Percentiles rank a stretch among this genome's conserved stretches.
Evolutionary conservation across 1,140 invertebrate genomes (phyloP).

Genomic region (Tribolium madens): DNA sequence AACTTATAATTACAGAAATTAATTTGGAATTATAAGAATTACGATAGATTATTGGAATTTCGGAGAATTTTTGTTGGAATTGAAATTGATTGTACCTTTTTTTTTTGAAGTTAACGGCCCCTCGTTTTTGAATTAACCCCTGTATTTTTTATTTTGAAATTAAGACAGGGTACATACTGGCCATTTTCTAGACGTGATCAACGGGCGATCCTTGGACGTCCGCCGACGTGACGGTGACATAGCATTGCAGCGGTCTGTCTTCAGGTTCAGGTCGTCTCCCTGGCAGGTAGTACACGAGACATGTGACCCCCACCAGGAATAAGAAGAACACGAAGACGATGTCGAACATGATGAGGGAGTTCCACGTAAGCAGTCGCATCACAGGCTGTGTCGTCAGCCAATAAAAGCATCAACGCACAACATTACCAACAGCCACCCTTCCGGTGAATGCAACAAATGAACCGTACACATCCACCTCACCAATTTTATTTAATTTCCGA

Average conservation of each 20-base stretch:
- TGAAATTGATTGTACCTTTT: no score
- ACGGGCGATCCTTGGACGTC: conserved; percentile 60
- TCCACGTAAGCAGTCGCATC: conserved; percentile 86
- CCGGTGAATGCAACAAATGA: conserved; percentile 30
- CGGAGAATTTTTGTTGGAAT: no score
- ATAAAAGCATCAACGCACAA: conserved; percentile 36
- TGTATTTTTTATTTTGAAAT: no score
- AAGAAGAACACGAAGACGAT: conserved; percentile 87
- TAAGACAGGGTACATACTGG: conserved; percentile 47
- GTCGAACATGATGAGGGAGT: conserved; percentile 88
- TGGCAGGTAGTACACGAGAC: conserved; percentile 83
- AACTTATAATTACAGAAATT: no score
- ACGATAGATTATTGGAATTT: no score
- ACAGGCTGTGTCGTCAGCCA: conserved; percentile 47
- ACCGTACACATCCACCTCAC: conserved; percentile 32
- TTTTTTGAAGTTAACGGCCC: no score
- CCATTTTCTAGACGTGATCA: conserved; percentile 63
- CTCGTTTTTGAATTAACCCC: no score
- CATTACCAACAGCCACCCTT: conserved; percentile 33
- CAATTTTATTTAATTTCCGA: conserved; percentile 27
- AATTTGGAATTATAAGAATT: no score
- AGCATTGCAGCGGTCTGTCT: conserved; percentile 62
- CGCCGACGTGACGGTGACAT: conserved; percentile 62
- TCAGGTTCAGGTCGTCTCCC: conserved; percentile 64
- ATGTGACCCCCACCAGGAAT: conserved; percentile 84